Base-by-base conservation (phyloP, 2,888 invertebrate genomes). In the Volucella zonaria region DNA sequence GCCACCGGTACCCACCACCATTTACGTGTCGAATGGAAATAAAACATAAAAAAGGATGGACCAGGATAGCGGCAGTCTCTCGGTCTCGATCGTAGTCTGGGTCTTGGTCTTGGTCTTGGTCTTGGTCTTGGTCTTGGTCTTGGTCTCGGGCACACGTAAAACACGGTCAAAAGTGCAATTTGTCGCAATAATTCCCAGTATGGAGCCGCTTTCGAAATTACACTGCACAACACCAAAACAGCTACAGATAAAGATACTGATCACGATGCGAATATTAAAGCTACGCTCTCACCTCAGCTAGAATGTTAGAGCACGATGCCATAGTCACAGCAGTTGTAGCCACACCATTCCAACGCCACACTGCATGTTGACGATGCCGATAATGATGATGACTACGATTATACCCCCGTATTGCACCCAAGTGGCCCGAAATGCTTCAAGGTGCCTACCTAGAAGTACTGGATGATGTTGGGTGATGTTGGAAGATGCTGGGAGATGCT, bases 81-180 rank as follows among this genome's bases (percentile, higher is more conserved):
- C 38, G 14, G 10, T 14, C 58, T 15, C 14, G 31, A 14, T 42
- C 42, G 70, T 56, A 58, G 31, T 42, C 45, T 18, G 15, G 14
- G 10, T 14, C 58, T 15, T n/a, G 31, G 12, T 64, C 42, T 70
- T 58, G 58, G 15, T 42, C 51, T 18, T 47, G 14, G 10, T 14
- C 58, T 15, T 18, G 31, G 14, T 64, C 42, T 70, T 58, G 58
- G 15, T 42, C 51, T 18, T 47, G 14, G 10, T 14, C 58, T 15
- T 18, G 31, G 14, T 42, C 42, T 31, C 51, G 3, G 58, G 58
- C 52, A 38, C 68, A 74, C 62, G 70, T 81, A 75, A 61, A 83
- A 67, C 62, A 75, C 75, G 83, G 80, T 79, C 79, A 83, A 83
- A 80, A 83, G 83, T 71, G 79, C 75, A 79, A 83, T 83, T 83